Conservation (phyloP, 2,888 invertebrate species). For the Phyllotreta striolata region DNA sequence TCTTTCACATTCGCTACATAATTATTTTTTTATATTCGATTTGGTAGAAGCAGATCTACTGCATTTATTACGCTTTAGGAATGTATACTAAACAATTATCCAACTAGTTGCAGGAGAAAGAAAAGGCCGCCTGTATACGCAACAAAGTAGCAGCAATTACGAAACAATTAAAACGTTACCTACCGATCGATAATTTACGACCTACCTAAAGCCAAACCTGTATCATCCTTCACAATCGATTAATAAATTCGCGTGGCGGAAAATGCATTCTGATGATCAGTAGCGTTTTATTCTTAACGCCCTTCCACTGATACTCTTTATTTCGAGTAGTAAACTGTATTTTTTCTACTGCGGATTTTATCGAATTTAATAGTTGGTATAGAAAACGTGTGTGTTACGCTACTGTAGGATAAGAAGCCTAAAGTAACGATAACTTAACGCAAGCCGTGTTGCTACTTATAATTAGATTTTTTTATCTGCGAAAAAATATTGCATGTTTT, state of each 20-base stretch:
- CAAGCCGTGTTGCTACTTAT: slow-evolving; percentile 31
- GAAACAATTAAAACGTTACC: slow-evolving; percentile 23
- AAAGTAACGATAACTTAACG: slow-evolving; percentile 26
- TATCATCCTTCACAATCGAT: slow-evolving; percentile 26
- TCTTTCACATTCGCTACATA: too few species aligned
- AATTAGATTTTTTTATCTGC: slow-evolving; percentile 16
- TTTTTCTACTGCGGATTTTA: too few species aligned
- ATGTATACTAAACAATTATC: slow-evolving; percentile 7
- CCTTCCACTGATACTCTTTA: too few species aligned
- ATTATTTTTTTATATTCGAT: too few species aligned
- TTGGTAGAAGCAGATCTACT: too few species aligned
- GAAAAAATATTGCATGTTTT: slow-evolving; percentile 10
- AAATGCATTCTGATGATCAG: background rate
- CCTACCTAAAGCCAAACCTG: slow-evolving; percentile 14
- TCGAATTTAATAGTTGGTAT: slow-evolving; percentile 2
- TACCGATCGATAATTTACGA: slow-evolving; percentile 24
- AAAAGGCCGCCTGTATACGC: background rate
- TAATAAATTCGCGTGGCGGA: slow-evolving; percentile 17
- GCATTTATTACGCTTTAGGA: too few species aligned
- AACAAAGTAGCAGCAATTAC: slow-evolving; percentile 20
- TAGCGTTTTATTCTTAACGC: background rate
- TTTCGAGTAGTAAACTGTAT: too few species aligned
- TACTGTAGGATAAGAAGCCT: slow-evolving; percentile 21
- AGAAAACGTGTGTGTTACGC: background rate
- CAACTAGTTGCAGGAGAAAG: background rate